Conservation (phyloP, 2,113 vertebrate species). For the Peromyscus maniculatus region DNA sequence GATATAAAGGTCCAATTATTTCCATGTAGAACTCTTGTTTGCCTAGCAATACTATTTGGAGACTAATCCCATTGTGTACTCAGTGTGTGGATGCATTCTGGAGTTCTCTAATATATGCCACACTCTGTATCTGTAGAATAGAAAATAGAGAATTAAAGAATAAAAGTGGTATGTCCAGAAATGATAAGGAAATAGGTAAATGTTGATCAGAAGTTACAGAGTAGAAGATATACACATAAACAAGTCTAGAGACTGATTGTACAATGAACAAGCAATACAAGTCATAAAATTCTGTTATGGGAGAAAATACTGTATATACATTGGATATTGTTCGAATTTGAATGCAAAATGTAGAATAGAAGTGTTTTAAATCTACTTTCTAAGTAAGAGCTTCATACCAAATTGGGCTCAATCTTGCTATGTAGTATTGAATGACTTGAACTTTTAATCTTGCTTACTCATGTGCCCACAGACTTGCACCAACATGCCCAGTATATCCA, state of each 20-base stretch:
- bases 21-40: not conserved
- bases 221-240: not conserved
- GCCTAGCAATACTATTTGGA: too few species aligned
- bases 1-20: not conserved
- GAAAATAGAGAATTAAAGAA: not conserved
- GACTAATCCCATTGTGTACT: not conserved
- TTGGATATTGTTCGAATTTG: not conserved
- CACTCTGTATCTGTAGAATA: not conserved
- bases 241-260: not conserved
- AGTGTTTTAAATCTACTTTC: not conserved
- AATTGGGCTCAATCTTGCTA: not conserved
- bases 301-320: not conserved
- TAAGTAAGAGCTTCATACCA: not conserved
- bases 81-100: not conserved
- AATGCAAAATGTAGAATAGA: not conserved
- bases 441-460: not conserved
- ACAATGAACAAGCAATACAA: not conserved
- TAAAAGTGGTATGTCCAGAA: not conserved
- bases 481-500: not conserved
- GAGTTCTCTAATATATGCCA: not conserved
- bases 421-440: not conserved
- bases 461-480: not conserved
- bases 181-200: not conserved
- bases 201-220: not conserved
- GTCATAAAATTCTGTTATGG: not conserved